Evolutionary conservation across 1,140 invertebrate species (phyloP), one percentile per base, ranked within the genome.

Genomic region (Rhagoletis pomonella): DNA sequence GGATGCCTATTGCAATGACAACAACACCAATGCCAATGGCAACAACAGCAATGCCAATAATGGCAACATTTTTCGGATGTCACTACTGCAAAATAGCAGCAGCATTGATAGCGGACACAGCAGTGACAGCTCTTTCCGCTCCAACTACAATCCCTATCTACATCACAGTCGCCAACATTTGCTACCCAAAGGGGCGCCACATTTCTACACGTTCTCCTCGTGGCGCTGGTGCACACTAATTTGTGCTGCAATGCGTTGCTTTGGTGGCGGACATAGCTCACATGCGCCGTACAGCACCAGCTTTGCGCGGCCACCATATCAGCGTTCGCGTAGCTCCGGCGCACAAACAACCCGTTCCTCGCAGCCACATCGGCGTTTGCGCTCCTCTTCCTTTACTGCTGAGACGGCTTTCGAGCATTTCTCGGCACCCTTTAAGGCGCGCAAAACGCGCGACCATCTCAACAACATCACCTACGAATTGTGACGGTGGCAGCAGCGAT

Each of bases 391-490:
- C 14, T 92, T 91, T 87, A 92, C 91, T 77, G 90, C 90, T n/a
- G 90, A 92, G 58, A 92, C 84, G 9, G 89, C 90, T 7, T 90
- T 91, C 59, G 92, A 93, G 87, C 90, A 93, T 86, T 93, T 91
- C 73, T 91, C 92, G 65, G 90, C 91, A 42, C 90, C 90, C 42
- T 93, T 91, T 81, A 92, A 90, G 86, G 87, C 92, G 69, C 90
- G 92, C 12, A 93, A 91, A 87, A 92, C 91, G 84, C 92, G 91
- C 86, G 92, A 93, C 88, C 90, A 92, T 88, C 89, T 92, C 89
- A 92, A 92, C 81, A 92, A 92, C 86, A 93, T 93, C 58, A 92
- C 92, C 58, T 93, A 93, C 87, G 92, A 93, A 88, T 93, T 93
- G 92, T 93, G 92, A 93, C 92, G 89, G 87, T 88, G 90, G 90